These are phyloP conservation scores for Cantharis nigra DNA, from an alignment of 2,888 invertebrate genomes.

Conservation along the genomic window DNA sequence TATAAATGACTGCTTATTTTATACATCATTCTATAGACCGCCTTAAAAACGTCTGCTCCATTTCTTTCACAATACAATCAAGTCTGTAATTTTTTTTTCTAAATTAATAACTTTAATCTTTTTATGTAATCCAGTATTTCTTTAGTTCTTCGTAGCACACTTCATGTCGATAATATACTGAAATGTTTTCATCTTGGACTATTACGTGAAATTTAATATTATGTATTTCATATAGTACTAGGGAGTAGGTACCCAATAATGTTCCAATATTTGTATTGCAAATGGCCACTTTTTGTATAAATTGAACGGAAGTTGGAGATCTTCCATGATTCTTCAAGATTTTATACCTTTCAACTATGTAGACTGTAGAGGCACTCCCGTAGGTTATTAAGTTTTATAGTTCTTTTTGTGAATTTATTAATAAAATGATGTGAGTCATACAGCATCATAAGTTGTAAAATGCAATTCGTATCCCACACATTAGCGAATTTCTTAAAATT, in stretches of 20 bases:
- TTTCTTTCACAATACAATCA: background rate
- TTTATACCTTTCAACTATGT: background rate
- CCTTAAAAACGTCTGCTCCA: slow-evolving; percentile 31
- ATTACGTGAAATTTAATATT: background rate
- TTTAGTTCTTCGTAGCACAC: background rate
- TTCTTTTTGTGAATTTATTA: background rate
- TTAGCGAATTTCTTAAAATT: background rate
- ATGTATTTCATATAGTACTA: background rate
- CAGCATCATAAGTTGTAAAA: background rate
- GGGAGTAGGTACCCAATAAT: background rate
- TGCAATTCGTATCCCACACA: background rate
- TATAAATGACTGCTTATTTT: slow-evolving; percentile 37
- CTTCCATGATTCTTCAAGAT: background rate
- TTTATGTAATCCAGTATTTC: background rate
- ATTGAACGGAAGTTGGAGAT: background rate
- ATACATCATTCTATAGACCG: slow-evolving; percentile 33
- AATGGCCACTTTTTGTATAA: background rate
- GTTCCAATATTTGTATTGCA: background rate
- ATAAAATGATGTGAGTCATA: background rate
- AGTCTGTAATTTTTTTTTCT: background rate
- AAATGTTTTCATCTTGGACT: background rate
- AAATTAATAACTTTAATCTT: background rate
- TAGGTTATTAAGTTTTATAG: background rate
- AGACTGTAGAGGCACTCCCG: background rate
- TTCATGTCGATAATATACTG: background rate